Evolutionary conservation across 2,797 vertebrate genomes (phyloP), one percentile per base, ranked within the genome.

Genomic region (Leptoclinus maculatus): DNA sequence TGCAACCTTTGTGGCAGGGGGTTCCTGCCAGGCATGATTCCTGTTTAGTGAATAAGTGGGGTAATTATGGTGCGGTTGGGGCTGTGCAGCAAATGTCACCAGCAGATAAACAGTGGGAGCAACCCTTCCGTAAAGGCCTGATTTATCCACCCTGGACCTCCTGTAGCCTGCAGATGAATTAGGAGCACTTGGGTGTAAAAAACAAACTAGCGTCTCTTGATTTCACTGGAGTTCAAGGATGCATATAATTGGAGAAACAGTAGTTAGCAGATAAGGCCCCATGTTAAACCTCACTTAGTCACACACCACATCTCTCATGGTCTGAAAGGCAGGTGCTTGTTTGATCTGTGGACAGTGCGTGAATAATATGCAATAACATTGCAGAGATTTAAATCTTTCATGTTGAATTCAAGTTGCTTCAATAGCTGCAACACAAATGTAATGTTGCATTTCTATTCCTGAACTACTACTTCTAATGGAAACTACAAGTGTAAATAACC

Each of bases 21-120:
- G 94, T 95, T 97, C 96, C 97, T 96, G 96, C 96, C 95, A 97
- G 96, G 96, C 95, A 90, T 94, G 95, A 96, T 97, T 97, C 96
- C 88, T 97, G 95, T 98, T 97, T 98, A 96, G 96, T 98, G 96
- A 97, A 97, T 97, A 98, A 97, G 97, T 97, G 96, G 97, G 96
- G 96, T 97, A 97, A 98, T 99, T 98, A 98, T 95, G 95, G 94
- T 95, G 96, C 96, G 95, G 96, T 96, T 96, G 95, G 95, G 96
- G 95, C 95, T 93, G 91, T 90, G 95, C 95, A 89, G 89, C 95
- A 98, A 99, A 99, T 98, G 97, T 98, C 97, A 98, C 94, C 95
- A 95, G 95, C 96, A 97, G 96, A 98, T 97, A 97, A 98, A 98
- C 96, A 97, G 95, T 96, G 94, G 95, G 95, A 96, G 94, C 94